Evolutionary conservation across 1,140 invertebrate species (phyloP), one percentile per base, ranked within the genome.

Genomic region (Pseudomyrmex pallidus): DNA sequence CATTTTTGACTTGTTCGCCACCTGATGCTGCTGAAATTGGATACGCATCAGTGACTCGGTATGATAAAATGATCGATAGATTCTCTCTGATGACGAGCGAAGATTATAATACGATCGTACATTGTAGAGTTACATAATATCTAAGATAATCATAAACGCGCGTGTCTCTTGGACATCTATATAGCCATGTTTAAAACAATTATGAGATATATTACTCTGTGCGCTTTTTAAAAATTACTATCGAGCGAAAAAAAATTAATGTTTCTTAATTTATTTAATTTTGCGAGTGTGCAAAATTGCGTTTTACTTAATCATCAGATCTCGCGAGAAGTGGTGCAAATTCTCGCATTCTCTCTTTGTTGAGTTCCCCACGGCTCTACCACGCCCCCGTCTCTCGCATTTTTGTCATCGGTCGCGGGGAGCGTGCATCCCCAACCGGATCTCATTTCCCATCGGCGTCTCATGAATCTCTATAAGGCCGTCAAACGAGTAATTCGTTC

Each of bases 401-500:
- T 90, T 86, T 90, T 85, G 77, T 87, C 76, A 74, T 54, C 67
- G 63, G 22, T 35, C 35, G 25, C 67, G 68, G 70, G 74, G 70
- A 89, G 74, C 68, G 73, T 74, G 68, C 64, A 78, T 70, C 67
- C 68, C 76, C 61, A 77, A 82, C 68, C 70, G 85, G 82, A 87
- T 89, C 66, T 70, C 83, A 85, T 76, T 87, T 90, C 83, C 84
- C 89, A 85, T 85, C 68, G 83, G 85, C 74, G 87, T 85, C 85
- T 87, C 89, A 89, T 89, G 89, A 90, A 91, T 90, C 91, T 91
- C 90, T 91, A 91, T 90, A 89, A 91, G 90, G 89, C 88, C 85
- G 91, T 90, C 90, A 91, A 92, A 92, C 91, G 86, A 87, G 91
- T 92, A 91, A 92, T 91, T 90, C 89, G 90, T 89, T 78, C 87